A percentile compares a stretch with the other conserved stretches of the same genome.
phyloP scores from a whole-genome alignment of 2,797 vertebrate genomes.

The Sebastes hubbsi region DNA sequence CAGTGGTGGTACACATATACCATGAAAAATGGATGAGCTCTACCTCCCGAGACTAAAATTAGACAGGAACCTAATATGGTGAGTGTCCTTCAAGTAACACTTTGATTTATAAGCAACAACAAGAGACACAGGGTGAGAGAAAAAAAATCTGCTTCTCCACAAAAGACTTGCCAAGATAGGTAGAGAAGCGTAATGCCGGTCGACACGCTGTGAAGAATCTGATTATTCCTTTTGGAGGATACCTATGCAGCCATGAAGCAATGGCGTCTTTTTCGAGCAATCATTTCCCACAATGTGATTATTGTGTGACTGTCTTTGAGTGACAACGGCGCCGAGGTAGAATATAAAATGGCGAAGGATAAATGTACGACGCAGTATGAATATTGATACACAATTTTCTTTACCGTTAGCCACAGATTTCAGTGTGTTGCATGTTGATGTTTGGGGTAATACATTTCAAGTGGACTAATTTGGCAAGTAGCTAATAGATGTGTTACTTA shows the following conservation, averaged over 20 bases:
- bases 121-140: slow-evolving; percentile 29
- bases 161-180: slow-evolving; percentile 18
- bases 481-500: slow-evolving; percentile 14
- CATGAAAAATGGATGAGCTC: slow-evolving; percentile 81
- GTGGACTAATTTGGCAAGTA: background rate
- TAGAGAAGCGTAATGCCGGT: slow-evolving; percentile 15
- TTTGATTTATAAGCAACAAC: slow-evolving; percentile 64
- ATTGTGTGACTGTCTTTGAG: slow-evolving; percentile 43
- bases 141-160: slow-evolving; percentile 14
- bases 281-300: slow-evolving; percentile 31
- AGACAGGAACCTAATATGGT: slow-evolving; percentile 74
- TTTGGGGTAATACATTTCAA: background rate
- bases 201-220: slow-evolving; percentile 36
- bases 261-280: slow-evolving; percentile 29
- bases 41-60: slow-evolving; percentile 74
- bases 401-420: background rate
- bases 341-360: slow-evolving; percentile 43
- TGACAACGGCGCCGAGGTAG: background rate
- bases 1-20: slow-evolving; percentile 53
- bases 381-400: slow-evolving; percentile 21
- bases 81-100: slow-evolving; percentile 77
- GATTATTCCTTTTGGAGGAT: slow-evolving; percentile 53
- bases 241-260: slow-evolving; percentile 42
- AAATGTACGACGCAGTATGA: slow-evolving; percentile 16
- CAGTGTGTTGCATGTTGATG: background rate